Evolutionary conservation across 2,797 vertebrate genomes (phyloP).

Genomic region (Sebastes ruberrimus): DNA sequence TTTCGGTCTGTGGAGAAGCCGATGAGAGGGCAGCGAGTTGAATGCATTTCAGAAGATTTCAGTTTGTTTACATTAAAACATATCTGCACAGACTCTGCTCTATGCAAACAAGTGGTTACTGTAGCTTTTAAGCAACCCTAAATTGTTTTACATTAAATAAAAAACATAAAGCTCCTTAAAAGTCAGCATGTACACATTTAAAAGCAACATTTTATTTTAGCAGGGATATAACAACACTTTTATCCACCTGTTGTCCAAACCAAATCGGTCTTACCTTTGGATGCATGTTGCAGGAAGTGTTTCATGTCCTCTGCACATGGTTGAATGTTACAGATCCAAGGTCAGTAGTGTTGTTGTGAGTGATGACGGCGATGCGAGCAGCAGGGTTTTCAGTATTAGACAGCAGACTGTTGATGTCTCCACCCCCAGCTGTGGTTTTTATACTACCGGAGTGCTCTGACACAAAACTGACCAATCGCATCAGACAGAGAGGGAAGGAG

Average conservation of each 20-base stretch:
- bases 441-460: conserved; percentile 60
- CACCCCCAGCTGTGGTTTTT: conserved; percentile 68
- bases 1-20: conserved; percentile 85
- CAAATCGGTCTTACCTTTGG: conserved; percentile 83
- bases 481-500: conserved; percentile 15
- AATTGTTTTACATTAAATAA: not conserved
- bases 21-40: not conserved
- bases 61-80: conserved; percentile 1
- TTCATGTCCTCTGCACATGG: conserved; percentile 95
- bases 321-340: conserved; percentile 56
- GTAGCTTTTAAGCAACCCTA: too few relatives aligned
- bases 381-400: conserved; percentile 20
- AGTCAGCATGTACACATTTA: not conserved
- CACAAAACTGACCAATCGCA: conserved; percentile 70
- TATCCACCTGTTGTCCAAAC: not conserved
- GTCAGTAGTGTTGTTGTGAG: not conserved
- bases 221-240: not conserved
- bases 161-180: not conserved
- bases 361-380: not conserved
- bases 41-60: not conserved
- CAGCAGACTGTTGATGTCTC: conserved; percentile 52
- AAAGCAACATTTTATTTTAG: not conserved
- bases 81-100: not conserved
- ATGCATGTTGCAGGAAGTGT: conserved; percentile 92
- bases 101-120: not conserved